Evolutionary conservation across 2,113 vertebrate species (phyloP), one percentile per base, ranked within the genome.

Genomic region (Cephalopterus ornatus): DNA sequence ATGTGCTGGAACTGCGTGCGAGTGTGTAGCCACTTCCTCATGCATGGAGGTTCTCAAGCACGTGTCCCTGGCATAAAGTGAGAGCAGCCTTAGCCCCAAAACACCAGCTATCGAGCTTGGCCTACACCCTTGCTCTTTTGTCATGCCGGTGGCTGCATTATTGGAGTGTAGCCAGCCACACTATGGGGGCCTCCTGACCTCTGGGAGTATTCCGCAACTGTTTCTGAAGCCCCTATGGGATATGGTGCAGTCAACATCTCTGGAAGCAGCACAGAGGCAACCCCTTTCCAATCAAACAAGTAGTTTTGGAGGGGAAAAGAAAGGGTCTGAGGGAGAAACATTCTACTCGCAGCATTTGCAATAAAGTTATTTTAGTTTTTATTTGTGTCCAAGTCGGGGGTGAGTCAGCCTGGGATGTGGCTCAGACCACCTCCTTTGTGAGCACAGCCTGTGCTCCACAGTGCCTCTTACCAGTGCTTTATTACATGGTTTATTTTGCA

Each of bases 141-240:
- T 33, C 2, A 2, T 52, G 61, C 65, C 0, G 0, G 55, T 27
- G 8, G 67, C 47, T 30, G 59, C 6, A 2, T 27, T 23, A 28
- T 1, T 86, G 89, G 79, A 92, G 49, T 3, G 8, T 44, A n/a
- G 53, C 74, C 88, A 92, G 61, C 19, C 42, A 39, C 0, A 0
- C 56, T 8, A 1, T 0, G 5, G 42, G 26, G 30, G 14, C 44
- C 83, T 68, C 47, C 89, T 88, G 20, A 32, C 39, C 30, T 17
- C 12, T 5, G 6, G 80, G 26, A 72, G 56, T 12, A 4, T 71
- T 66, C 0, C 0, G 49, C 14, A 19, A 33, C 49, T 46, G 3
- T 23, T 49, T 0, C 1, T 41, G 42, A 39, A 67, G 50, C 24
- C 47, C 56, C 24, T 12, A 8, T 41, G 50, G 74, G 42, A 13